Evolutionary conservation across 2,888 invertebrate species (phyloP).

Genomic region (Drosophila kanekoi): DNA sequence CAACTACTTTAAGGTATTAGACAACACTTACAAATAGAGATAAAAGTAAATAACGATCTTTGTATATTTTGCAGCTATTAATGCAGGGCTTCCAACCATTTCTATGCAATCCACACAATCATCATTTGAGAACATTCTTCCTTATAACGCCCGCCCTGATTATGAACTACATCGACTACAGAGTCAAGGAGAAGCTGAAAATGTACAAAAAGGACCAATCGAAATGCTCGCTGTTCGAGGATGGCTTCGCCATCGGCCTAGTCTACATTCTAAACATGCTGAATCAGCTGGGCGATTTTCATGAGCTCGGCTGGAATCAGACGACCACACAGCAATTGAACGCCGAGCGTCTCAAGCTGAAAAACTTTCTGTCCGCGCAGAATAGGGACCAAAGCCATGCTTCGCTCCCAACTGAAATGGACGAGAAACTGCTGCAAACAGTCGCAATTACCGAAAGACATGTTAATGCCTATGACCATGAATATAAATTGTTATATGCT

Average conservation of each 20-base stretch:
- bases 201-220: conserved; percentile 91
- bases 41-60: too few relatives aligned
- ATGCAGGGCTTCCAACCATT: conserved; percentile 96
- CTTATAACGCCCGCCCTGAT: conserved; percentile 97
- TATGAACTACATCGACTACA: conserved; percentile 97
- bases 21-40: not conserved
- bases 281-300: conserved; percentile 94
- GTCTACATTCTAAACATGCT: conserved; percentile 96
- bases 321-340: conserved; percentile 91
- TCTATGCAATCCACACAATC: conserved; percentile 93
- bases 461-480: conserved; percentile 91
- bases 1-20: conserved; percentile 81
- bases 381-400: conserved; percentile 83
- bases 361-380: conserved; percentile 86
- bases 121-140: conserved; percentile 96
- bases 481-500: conserved; percentile 95
- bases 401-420: conserved; percentile 7
- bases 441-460: conserved; percentile 95
- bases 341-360: conserved; percentile 87
- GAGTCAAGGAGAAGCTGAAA: conserved; percentile 95
- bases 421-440: conserved; percentile 95
- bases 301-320: conserved; percentile 97
- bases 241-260: conserved; percentile 98
- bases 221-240: conserved; percentile 97
- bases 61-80: conserved; percentile 87